Conservation (phyloP, 2,888 invertebrate species). For the Carcina quercana region DNA sequence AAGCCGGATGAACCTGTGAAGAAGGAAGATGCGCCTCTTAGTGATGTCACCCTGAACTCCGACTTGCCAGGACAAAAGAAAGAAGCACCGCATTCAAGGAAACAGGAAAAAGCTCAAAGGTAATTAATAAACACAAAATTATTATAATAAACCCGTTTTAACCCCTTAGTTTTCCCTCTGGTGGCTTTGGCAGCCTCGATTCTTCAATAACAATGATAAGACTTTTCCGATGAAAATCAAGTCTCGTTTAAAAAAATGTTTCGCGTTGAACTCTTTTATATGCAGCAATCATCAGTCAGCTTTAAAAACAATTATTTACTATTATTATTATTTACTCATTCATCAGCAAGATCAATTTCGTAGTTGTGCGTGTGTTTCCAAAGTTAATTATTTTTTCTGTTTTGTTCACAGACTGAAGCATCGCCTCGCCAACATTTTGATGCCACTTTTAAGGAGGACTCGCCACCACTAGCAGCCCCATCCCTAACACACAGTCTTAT, state of each 20-base stretch:
- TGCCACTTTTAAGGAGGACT: slow-evolving; percentile 63
- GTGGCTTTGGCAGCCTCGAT: too few relatives aligned
- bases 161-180: too few relatives aligned
- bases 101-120: slow-evolving; percentile 60
- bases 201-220: too few relatives aligned
- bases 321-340: slow-evolving; percentile 9
- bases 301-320: not conserved
- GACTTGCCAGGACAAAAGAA: slow-evolving; percentile 46
- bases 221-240: too few relatives aligned
- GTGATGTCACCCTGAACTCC: slow-evolving; percentile 36
- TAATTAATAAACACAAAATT: too few relatives aligned
- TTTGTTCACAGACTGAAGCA: slow-evolving; percentile 63
- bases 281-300: not conserved
- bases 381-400: too few relatives aligned
- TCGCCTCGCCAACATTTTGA: slow-evolving; percentile 65
- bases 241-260: too few relatives aligned
- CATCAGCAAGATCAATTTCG: too few relatives aligned
- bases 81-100: slow-evolving; percentile 28
- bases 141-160: too few relatives aligned
- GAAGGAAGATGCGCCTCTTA: slow-evolving; percentile 30
- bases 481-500: not conserved
- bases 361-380: too few relatives aligned
- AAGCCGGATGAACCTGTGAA: slow-evolving; percentile 23
- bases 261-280: slow-evolving; percentile 1
- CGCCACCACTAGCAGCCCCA: slow-evolving; percentile 43